Evolutionary conservation across 1,140 invertebrate species (phyloP).

Genomic region (Aphaenogaster floridana): DNA sequence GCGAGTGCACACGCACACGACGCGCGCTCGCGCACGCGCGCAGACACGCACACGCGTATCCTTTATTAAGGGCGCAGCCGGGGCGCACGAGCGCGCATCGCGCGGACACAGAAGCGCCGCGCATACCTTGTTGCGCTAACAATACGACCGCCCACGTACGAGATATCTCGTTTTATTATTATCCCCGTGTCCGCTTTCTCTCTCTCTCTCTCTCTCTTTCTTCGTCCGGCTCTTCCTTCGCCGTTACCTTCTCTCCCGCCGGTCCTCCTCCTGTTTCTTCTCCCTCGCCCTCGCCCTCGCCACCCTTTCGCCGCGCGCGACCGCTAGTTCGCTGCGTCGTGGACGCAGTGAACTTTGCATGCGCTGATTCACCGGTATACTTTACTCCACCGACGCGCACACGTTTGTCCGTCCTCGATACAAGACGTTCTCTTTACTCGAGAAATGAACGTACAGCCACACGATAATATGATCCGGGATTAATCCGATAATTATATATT

Average conservation of each 20-base stretch:
- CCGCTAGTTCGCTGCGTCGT: conserved; percentile 29
- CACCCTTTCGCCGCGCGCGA: conserved; percentile 56
- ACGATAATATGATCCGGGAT: background rate
- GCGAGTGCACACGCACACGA: conserved; percentile 38
- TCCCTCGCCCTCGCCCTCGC: background rate
- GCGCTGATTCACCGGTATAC: conserved; percentile 44
- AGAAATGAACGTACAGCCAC: background rate
- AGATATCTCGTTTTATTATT: conserved; percentile 84
- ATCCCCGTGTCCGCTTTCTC: conserved; percentile 73
- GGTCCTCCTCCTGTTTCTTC: conserved; percentile 52
- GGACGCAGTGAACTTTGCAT: conserved; percentile 35
- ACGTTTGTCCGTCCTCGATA: conserved; percentile 35
- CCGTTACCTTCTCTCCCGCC: background rate
- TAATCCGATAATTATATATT: background rate
- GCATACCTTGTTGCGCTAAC: conserved; percentile 83
- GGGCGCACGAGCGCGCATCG: conserved; percentile 75
- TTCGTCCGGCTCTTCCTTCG: background rate
- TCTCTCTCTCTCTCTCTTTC: conserved; percentile 42
- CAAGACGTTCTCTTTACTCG: conserved; percentile 36
- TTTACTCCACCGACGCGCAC: conserved; percentile 31
- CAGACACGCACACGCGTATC: conserved; percentile 72
- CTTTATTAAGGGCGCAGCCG: conserved; percentile 78
- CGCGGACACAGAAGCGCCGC: conserved; percentile 82
- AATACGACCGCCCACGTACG: conserved; percentile 84
- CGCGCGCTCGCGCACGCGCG: conserved; percentile 56